Conservation (phyloP, 2,113 vertebrate genomes). For the Tragelaphus buxtoni region DNA sequence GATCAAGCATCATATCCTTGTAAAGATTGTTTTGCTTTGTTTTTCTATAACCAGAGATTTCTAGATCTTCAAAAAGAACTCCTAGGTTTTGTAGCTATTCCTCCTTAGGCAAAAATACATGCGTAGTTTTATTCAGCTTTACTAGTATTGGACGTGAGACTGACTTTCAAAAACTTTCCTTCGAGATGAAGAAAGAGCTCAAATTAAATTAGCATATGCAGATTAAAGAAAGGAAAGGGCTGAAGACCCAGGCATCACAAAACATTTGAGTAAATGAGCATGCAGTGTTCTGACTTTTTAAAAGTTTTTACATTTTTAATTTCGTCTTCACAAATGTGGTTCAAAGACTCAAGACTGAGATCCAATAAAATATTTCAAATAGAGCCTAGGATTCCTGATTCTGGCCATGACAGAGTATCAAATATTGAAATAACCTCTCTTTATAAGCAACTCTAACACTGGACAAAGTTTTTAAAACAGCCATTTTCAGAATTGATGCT, state of each 20-base stretch:
- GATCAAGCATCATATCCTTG: not conserved
- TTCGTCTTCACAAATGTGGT: not conserved
- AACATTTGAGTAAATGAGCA: not conserved
- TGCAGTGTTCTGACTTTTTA: not conserved
- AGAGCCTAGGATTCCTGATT: not conserved
- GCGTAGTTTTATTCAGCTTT: slow-evolving; percentile 41
- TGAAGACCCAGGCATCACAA: not conserved
- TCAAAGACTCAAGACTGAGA: not conserved
- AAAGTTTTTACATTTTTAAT: not conserved
- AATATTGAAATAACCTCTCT: not conserved
- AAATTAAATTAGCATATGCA: slow-evolving; percentile 10
- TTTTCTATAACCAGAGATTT: slow-evolving; percentile 45
- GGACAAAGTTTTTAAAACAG: not conserved
- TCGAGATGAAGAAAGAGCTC: not conserved
- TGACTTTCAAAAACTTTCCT: not conserved
- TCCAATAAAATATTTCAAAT: not conserved
- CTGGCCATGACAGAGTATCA: not conserved
- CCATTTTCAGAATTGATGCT: not conserved
- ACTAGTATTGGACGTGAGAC: not conserved
- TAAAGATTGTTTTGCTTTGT: not conserved
- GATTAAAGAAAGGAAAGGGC: not conserved
- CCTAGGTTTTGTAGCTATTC: slow-evolving; percentile 6
- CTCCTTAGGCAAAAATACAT: slow-evolving; percentile 25
- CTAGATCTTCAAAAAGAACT: slow-evolving; percentile 47
- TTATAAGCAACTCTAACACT: not conserved